Evolutionary conservation across 1,140 invertebrate genomes (phyloP), one percentile per base, ranked within the genome.

Genomic region (Propsilocerus akamusi): DNA sequence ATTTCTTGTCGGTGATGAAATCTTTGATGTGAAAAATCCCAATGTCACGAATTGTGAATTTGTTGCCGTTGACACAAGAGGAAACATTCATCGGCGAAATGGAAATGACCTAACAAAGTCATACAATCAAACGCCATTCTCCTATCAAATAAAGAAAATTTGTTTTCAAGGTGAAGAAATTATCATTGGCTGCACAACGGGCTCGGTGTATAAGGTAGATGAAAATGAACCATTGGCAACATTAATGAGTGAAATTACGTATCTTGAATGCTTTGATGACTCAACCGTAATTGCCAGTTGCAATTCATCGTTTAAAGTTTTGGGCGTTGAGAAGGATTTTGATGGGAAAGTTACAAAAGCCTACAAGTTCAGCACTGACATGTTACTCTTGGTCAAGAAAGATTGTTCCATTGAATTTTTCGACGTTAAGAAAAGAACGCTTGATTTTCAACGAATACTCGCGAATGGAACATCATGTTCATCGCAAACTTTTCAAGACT

Each of bases 21-120:
- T 52, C 14, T 55, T 52, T 26, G 52, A 55, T 52, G 48, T 55
- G 1, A 28, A 55, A 50, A 49, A 56, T 46, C 0, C 10, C 6
- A 30, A 49, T 22, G 26, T 52, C 14, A 46, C 41, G 8, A 49
- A 54, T 4, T 51, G 51, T 2, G 51, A 53, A 24, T 24, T 63
- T 1, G 53, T 55, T 32, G 57, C 56, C 4, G 56, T 62, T 7
- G 61, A 63, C 49, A 57, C 56, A n/a, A 58, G 55, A 26, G 51
- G 14, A 20, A 17, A 4, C 14, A 17, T 41, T 20, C 34, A 41
- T 5, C 17, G 10, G 2, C n/a, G 12, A 22, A 17, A 7, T 4
- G 10, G 34, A 8, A 17, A 41, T 41, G 34, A 41, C 4, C 22
- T 41, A 7, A 41, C 17, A 8, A 17, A 41, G 1, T 17, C 34